A percentile compares a stretch with the other conserved stretches of the same genome.
phyloP scores from a whole-genome alignment of 2,797 vertebrate genomes.

The Morus bassanus region DNA sequence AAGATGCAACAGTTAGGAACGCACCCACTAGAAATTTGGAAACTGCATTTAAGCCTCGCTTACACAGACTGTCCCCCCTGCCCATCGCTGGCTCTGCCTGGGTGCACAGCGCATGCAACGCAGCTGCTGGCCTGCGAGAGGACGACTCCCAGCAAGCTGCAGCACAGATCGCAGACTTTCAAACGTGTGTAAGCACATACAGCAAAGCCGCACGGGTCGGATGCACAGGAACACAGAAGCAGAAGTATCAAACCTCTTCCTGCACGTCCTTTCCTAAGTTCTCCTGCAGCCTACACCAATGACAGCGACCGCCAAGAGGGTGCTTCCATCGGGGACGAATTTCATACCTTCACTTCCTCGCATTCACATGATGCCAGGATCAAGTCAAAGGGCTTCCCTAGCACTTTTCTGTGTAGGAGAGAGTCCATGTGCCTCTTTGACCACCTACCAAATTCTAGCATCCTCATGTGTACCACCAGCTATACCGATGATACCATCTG shows the following conservation, averaged over 20 bases:
- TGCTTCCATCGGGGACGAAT: background rate
- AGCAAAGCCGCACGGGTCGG: fast-evolving
- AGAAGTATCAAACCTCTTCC: background rate
- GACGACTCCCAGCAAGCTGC: background rate
- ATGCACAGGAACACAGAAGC: background rate
- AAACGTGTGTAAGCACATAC: fast-evolving
- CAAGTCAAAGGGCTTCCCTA: background rate
- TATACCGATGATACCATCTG: background rate
- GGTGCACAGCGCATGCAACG: background rate
- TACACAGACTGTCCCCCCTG: background rate
- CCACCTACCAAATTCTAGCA: background rate
- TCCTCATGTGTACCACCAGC: background rate
- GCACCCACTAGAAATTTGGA: background rate
- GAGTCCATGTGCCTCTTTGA: background rate
- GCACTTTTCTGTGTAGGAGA: background rate
- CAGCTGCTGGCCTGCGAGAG: fast-evolving
- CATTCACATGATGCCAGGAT: background rate
- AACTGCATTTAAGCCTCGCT: background rate
- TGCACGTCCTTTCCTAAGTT: background rate
- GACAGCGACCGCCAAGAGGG: background rate
- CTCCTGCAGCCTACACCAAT: background rate
- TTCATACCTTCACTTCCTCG: background rate
- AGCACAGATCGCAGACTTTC: background rate
- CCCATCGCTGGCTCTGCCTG: fast-evolving
- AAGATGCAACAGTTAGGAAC: background rate